These are phyloP conservation scores for Rhyzopertha dominica DNA, from an alignment of 1,140 invertebrate genomes.

Conservation along the genomic window DNA sequence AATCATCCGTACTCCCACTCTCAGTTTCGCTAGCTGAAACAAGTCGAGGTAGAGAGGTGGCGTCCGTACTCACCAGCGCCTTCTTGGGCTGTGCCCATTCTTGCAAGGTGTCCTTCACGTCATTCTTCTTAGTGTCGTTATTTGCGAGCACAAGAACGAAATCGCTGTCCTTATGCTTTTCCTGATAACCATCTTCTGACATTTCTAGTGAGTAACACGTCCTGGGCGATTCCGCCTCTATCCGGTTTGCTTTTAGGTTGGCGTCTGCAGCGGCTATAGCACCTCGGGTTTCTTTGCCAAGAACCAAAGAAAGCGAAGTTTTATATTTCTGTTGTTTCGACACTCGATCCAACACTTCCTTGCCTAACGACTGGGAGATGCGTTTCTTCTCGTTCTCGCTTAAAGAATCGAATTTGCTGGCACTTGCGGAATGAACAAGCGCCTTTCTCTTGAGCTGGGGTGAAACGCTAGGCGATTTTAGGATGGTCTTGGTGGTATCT, in stretches of 20 bases:
- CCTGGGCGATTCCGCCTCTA: conserved; percentile 46
- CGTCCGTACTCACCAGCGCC: conserved; percentile 28
- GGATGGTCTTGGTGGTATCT: conserved; percentile 21
- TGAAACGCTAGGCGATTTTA: conserved; percentile 1
- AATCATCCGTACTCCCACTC: conserved; percentile 65
- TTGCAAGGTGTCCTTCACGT: conserved; percentile 48
- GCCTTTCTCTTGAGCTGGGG: conserved; percentile 18
- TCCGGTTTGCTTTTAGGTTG: conserved; percentile 24
- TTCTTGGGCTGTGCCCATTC: conserved; percentile 45
- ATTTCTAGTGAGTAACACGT: conserved; percentile 54
- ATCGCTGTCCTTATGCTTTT: conserved; percentile 42
- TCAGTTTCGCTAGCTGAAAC: conserved; percentile 57
- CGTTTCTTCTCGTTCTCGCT: conserved; percentile 67
- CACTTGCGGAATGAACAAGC: conserved; percentile 29
- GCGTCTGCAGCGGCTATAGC: conserved; percentile 56
- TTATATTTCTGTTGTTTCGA: conserved; percentile 44
- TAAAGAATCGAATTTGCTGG: conserved; percentile 39
- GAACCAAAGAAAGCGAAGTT: conserved; percentile 48
- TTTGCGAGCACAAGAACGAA: conserved; percentile 50
- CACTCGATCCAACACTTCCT: conserved; percentile 64
- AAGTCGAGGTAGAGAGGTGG: conserved; percentile 23
- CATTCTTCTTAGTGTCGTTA: conserved; percentile 37
- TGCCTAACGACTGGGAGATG: conserved; percentile 64
- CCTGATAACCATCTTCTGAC: conserved; percentile 41
- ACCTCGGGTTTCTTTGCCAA: conserved; percentile 59